phyloP scores from a whole-genome alignment of 2,113 vertebrate genomes.

The Chrysemys picta region DNA sequence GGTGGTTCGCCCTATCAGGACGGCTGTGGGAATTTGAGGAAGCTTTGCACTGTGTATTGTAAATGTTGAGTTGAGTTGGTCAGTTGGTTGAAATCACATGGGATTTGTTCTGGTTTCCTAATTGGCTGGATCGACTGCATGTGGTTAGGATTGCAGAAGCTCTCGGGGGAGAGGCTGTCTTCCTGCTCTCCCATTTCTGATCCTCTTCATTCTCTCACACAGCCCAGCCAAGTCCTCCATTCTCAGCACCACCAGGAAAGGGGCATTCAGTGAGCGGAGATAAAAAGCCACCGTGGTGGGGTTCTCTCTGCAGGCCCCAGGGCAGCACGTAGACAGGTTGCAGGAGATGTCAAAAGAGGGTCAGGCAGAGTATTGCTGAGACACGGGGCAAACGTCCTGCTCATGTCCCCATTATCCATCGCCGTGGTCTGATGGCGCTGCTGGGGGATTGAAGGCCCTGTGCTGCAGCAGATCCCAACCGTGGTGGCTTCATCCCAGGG shows the following conservation, averaged over 20 bases:
- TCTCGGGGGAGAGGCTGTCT: background rate
- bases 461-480: background rate
- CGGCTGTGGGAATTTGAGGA: background rate
- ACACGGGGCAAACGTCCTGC: no score
- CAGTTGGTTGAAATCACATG: background rate
- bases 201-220: no score
- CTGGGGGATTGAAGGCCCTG: background rate
- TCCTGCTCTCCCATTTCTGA: background rate
- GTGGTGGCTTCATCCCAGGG: no score
- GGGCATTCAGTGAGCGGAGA: background rate
- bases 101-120: background rate
- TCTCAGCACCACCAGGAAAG: background rate
- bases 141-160: background rate
- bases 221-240: no score
- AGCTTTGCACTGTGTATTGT: background rate
- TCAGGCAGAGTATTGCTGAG: no score
- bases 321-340: no score
- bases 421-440: no score
- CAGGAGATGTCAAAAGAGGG: no score
- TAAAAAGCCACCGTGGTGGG: background rate
- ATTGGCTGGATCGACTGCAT: background rate
- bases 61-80: no score
- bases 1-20: accelerated
- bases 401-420: no score
- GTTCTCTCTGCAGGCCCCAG: no score